Percentiles rank a stretch among this genome's conserved stretches.
These are phyloP conservation scores for Corvus cornix DNA, from an alignment of 2,113 vertebrate genomes.

Conservation along the genomic window DNA sequence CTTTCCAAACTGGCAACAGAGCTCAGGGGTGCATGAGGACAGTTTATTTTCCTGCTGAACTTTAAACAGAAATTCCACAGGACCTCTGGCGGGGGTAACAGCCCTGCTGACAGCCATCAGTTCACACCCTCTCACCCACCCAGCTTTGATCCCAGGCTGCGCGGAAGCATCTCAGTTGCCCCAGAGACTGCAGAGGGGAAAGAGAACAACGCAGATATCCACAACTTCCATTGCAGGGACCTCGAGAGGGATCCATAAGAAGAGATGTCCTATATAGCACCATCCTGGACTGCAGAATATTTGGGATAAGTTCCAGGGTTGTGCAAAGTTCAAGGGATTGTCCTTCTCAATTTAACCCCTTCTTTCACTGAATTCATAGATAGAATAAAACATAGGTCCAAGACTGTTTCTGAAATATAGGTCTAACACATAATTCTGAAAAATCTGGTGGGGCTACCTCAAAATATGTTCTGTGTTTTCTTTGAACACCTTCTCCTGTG, in stretches of 20 bases:
- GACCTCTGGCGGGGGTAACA: background rate
- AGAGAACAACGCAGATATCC: fast-evolving
- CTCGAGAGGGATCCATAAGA: background rate
- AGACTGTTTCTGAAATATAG: background rate
- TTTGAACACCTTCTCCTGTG: background rate
- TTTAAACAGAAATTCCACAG: slow-evolving; percentile 30
- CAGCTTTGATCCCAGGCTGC: background rate
- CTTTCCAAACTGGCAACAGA: slow-evolving; percentile 36
- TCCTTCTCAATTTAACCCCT: background rate
- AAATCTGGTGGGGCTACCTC: background rate
- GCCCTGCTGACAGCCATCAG: background rate
- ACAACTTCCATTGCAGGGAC: background rate
- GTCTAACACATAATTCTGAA: background rate
- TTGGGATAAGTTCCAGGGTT: background rate
- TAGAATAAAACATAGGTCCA: background rate
- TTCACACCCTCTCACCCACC: background rate
- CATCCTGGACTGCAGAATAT: background rate
- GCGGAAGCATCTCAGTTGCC: fast-evolving
- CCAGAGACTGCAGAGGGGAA: background rate
- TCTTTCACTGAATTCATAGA: background rate
- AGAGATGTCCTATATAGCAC: background rate
- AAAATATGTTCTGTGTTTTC: background rate
- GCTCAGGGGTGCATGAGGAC: slow-evolving; percentile 33
- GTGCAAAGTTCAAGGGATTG: background rate
- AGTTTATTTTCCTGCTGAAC: slow-evolving; percentile 31